Evolutionary conservation across 2,888 invertebrate genomes (phyloP), one percentile per base, ranked within the genome.

Genomic region (Altica lythri): DNA sequence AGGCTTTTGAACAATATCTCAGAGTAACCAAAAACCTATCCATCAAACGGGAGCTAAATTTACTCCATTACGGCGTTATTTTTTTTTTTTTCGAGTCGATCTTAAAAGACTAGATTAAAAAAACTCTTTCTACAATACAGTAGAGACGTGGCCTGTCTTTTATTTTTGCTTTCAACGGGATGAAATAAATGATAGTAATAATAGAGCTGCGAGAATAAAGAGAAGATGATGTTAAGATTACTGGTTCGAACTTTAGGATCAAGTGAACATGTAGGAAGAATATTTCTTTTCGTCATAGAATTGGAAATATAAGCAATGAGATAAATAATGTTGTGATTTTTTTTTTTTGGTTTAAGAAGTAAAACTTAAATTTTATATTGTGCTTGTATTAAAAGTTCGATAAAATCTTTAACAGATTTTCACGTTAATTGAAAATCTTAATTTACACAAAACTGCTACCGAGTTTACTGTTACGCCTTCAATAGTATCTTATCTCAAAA

Each of bases 111-210:
- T 1, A 34, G 16, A 8, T 16, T 16, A 34, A 34, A 14, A 34
- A 16, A 34, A 34, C 8, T 34, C 8, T 34, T 34, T 34, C 16
- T 16, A n/a, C n/a, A n/a, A n/a, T 14, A 16, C n/a, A 14, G 34
- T 2, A 14, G 16, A 14, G 34, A 34, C 34, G 34, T 16, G 34
- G 34, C 14, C 16, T 16, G 8, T 34, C 34, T 34, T 34, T 34
- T 34, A 34, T 34, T 34, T 34, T 34, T 34, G 34, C 34, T 34
- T 16, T 34, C 16, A 34, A 14, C 34, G 4, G 16, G 16, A 14
- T 34, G 9, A 34, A 34, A 34, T 34, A 34, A 34, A 34, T 34
- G 34, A 34, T 34, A 34, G 34, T 34, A 34, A 34, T 34, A 34
- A 34, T 34, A 34, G 34, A 14, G 34, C 16, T 8, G 34, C 34